A percentile compares a stretch with the other conserved stretches of the same genome.
phyloP scores from a whole-genome alignment of 2,113 vertebrate species.

The Hippotragus niger region DNA sequence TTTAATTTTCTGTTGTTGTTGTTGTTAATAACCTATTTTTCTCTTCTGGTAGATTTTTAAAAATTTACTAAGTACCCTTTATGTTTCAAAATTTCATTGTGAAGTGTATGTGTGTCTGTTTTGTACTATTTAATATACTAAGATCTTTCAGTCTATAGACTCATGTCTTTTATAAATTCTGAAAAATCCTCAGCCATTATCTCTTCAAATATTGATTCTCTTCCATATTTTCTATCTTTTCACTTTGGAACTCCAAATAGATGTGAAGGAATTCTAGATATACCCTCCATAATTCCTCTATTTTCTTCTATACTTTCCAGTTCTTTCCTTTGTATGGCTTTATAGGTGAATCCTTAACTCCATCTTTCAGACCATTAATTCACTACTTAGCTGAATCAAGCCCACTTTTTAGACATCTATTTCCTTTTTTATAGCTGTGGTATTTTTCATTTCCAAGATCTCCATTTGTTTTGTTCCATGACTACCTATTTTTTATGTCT shows the following conservation, averaged over 20 bases:
- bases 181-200: background rate
- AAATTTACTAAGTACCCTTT: background rate
- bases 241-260: background rate
- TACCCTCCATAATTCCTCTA: background rate
- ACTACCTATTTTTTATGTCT: background rate
- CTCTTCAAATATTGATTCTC: background rate
- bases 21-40: background rate
- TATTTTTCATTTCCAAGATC: background rate
- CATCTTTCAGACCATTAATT: background rate
- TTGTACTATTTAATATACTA: background rate
- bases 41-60: background rate
- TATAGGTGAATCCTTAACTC: background rate
- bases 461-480: background rate
- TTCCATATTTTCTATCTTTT: background rate
- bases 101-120: background rate
- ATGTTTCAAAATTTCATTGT: background rate
- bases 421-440: background rate
- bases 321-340: background rate
- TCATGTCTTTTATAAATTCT: background rate
- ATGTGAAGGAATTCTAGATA: background rate
- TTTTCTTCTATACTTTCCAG: background rate
- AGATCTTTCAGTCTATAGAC: background rate
- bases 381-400: background rate
- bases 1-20: background rate
- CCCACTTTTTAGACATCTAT: background rate